Evolutionary conservation across 2,113 vertebrate species (phyloP).

Genomic region (Onychorhynchus coronatus): DNA sequence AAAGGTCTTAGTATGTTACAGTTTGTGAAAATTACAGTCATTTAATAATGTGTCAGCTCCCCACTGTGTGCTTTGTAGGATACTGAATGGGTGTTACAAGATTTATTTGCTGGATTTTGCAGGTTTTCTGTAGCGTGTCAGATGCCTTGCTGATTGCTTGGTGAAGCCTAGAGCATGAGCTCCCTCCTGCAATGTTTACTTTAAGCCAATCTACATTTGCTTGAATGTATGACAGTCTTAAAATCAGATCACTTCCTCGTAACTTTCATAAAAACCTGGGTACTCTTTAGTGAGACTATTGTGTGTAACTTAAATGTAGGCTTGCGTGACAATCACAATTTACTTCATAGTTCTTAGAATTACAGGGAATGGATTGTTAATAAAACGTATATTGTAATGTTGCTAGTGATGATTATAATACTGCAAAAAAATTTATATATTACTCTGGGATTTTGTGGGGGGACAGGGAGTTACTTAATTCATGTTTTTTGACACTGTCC

Average conservation of each 20-base stretch:
- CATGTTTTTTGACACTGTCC: neutral
- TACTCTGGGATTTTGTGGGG: neutral
- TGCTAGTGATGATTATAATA: neutral
- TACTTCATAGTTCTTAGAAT: neutral
- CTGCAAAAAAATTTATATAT: neutral
- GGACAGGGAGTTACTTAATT: neutral
- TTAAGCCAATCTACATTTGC: constrained; percentile 34
- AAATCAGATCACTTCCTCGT: neutral
- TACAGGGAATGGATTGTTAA: neutral
- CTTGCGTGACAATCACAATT: neutral
- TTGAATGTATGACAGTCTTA: constrained; percentile 15
- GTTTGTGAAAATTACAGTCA: constrained; percentile 52
- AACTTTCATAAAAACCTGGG: neutral
- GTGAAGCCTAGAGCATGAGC: constrained; percentile 39
- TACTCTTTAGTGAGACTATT: neutral
- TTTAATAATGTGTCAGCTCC: constrained; percentile 48
- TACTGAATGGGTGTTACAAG: constrained; percentile 51
- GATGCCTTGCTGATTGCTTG: constrained; percentile 55
- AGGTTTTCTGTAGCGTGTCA: constrained; percentile 51
- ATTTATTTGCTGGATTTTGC: constrained; percentile 52
- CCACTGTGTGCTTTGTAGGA: constrained; percentile 28
- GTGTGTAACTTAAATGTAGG: neutral
- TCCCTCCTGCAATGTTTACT: constrained; percentile 59
- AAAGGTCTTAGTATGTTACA: constrained; percentile 14
- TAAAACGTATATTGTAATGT: neutral